Evolutionary conservation across 2,888 invertebrate genomes (phyloP), one percentile per base, ranked within the genome.

Genomic region (Leptinotarsa tumamoca): DNA sequence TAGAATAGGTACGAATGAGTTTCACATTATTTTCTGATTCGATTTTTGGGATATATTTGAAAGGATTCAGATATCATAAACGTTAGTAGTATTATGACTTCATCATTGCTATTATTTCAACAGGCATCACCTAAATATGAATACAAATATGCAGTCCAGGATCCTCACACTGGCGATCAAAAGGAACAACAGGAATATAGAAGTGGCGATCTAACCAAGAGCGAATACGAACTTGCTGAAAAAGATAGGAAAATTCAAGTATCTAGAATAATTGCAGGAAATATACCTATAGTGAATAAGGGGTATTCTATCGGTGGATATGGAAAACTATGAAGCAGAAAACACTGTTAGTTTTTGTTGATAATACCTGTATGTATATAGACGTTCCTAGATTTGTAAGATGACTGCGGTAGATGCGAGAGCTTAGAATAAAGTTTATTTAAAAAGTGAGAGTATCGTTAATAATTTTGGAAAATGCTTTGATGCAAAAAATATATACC

Each of bases 111-210:
- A 15, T 17, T 51, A 17, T 49, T 52, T 71, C 63, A 14, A 27
- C 23, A 82, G 83, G 80, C 82, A 27, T 81, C 82, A 21, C 79
- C 83, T 23, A 78, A 82, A 75, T 83, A 83, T 72, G 82, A 83
- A 67, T 83, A 77, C 79, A 82, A 81, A 74, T 83, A 83, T 71
- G 82, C 79, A 13, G 82, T 83, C 15, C 74, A 74, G 61, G 83
- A 83, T 70, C 80, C 74, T 27, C 80, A 83, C 71, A 83, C 83
- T 49, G 82, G 82, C 5, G 83, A 83, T 61, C 74, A 71, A n/a
- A 83, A 83, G 67, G 79, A 82, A 72, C 82, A 83, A 73, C 71
- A 78, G n/a, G 83, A 83, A 77, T 78, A 71, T 18, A 80, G 83
- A 49, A 73, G 76, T 10, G 79, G 81, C 13, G 83, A 82, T 71